Evolutionary conservation across 1,140 invertebrate genomes (phyloP).

Genomic region (Akabosia matsudoensis): DNA sequence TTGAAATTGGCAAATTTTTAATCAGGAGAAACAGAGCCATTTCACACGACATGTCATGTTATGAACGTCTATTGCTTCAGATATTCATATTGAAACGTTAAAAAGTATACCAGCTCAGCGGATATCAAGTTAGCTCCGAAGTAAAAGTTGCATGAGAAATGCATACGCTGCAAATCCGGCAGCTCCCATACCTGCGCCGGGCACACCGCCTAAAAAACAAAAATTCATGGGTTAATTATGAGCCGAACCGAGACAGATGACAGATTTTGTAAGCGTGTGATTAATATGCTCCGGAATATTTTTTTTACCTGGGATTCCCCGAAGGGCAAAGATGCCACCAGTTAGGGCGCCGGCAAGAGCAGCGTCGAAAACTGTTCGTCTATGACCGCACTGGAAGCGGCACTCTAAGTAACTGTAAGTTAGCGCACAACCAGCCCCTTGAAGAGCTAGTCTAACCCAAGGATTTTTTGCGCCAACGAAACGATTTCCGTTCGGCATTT

Average conservation of each 20-base stretch:
- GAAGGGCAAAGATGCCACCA: neutral
- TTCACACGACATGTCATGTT: too few species aligned
- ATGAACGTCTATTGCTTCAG: too few species aligned
- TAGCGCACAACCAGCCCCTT: neutral
- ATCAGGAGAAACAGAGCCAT: too few species aligned
- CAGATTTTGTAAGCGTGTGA: neutral
- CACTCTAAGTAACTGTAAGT: slow-evolving; percentile 12
- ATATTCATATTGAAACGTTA: neutral
- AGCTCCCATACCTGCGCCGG: neutral
- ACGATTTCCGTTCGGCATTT: neutral
- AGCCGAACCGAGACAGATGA: too few species aligned
- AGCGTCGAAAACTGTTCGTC: neutral
- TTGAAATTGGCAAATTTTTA: too few species aligned
- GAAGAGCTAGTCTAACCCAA: neutral
- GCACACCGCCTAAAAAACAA: neutral
- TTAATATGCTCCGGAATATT: neutral
- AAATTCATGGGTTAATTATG: neutral
- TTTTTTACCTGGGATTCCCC: slow-evolving; percentile 6
- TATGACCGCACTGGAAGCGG: slow-evolving; percentile 6
- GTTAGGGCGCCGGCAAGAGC: neutral
- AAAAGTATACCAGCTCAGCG: too few species aligned
- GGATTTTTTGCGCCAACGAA: neutral
- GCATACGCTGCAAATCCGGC: slow-evolving; percentile 13
- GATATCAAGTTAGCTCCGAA: neutral
- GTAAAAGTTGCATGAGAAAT: neutral